phyloP scores from a whole-genome alignment of 2,888 invertebrate genomes.

The Blastobasis adustella region DNA sequence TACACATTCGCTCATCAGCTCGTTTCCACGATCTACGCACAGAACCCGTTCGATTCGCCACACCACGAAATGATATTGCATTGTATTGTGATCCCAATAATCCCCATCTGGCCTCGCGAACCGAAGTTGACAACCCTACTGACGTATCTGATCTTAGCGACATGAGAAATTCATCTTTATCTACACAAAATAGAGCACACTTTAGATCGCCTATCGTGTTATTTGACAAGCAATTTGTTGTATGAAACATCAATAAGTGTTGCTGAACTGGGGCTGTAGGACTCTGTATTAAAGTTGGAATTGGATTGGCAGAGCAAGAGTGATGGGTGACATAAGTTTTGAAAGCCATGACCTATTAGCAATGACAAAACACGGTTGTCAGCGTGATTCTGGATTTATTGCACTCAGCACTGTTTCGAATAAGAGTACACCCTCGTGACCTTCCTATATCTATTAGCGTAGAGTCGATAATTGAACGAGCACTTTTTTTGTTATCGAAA shows the following conservation, averaged over 20 bases:
- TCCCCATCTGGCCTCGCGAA: slow-evolving; percentile 29
- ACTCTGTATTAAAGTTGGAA: neutral
- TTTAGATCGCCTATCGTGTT: neutral
- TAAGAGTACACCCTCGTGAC: neutral
- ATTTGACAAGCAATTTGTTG: neutral
- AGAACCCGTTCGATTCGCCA: slow-evolving; percentile 50
- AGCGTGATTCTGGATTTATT: slow-evolving; percentile 60
- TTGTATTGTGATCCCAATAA: slow-evolving; percentile 34
- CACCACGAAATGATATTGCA: slow-evolving; percentile 54
- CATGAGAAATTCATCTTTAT: slow-evolving; percentile 2
- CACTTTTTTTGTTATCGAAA: neutral
- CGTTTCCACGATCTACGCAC: neutral
- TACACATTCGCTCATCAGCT: too few relatives aligned
- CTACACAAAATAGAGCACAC: neutral
- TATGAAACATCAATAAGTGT: neutral
- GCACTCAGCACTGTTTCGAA: slow-evolving; percentile 1
- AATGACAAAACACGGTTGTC: slow-evolving; percentile 66
- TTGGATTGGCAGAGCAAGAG: slow-evolving; percentile 7
- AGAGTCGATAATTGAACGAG: neutral
- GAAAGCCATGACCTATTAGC: slow-evolving; percentile 58
- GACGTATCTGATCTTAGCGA: too few relatives aligned
- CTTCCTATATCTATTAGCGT: neutral
- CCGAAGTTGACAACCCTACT: slow-evolving; percentile 7
- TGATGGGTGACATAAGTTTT: slow-evolving; percentile 42
- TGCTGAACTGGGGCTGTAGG: neutral